A percentile compares a stretch with the other conserved stretches of the same genome.
phyloP scores from a whole-genome alignment of 1,140 invertebrate species.

The Drosophila trapezifrons region DNA sequence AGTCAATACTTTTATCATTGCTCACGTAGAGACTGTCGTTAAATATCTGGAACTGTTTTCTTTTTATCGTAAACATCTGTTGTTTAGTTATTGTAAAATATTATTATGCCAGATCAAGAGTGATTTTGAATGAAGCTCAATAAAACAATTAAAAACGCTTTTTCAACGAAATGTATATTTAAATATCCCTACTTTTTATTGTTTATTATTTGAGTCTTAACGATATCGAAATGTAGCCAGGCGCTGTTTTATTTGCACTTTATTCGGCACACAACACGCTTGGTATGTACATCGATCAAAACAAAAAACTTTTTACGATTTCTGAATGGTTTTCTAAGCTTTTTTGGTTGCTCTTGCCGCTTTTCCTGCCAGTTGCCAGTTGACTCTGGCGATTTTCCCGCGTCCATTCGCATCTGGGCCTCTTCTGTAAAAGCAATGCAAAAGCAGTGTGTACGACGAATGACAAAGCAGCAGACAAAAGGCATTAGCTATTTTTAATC shows the following conservation, averaged over 20 bases:
- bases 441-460: slow-evolving; percentile 46
- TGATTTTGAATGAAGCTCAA: neutral
- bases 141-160: slow-evolving; percentile 6
- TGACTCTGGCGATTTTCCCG: slow-evolving; percentile 24
- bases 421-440: slow-evolving; percentile 45
- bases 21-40: slow-evolving; percentile 26
- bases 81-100: slow-evolving; percentile 11
- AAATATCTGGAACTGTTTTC: slow-evolving; percentile 7
- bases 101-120: slow-evolving; percentile 7
- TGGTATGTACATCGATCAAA: slow-evolving; percentile 28
- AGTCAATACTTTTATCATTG: slow-evolving; percentile 10
- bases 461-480: slow-evolving; percentile 45
- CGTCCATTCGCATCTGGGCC: slow-evolving; percentile 29
- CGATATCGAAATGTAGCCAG: slow-evolving; percentile 16
- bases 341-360: slow-evolving; percentile 15
- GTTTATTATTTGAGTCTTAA: slow-evolving; percentile 25
- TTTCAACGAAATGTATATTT: neutral
- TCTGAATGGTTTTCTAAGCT: slow-evolving; percentile 50
- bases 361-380: slow-evolving; percentile 12
- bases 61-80: slow-evolving; percentile 7
- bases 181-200: slow-evolving; percentile 1
- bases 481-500: slow-evolving; percentile 77
- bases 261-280: slow-evolving; percentile 5
- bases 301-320: slow-evolving; percentile 38
- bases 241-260: slow-evolving; percentile 19